Base-by-base conservation (phyloP, 1,140 invertebrate genomes). In the Bradysia coprophila region DNA sequence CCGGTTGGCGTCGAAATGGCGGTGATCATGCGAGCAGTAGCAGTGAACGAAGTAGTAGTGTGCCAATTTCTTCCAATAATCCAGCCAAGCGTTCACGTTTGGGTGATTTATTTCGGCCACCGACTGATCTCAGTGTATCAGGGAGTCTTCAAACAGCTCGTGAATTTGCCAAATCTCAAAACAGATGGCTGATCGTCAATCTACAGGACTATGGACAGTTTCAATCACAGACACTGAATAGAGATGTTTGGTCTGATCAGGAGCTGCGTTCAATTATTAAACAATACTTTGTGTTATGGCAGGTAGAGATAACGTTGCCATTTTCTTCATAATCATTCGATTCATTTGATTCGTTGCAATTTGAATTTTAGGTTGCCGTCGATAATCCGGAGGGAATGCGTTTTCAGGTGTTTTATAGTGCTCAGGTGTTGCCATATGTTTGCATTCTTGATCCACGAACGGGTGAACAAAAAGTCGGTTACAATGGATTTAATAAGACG, bases 281-380 rank as follows among this genome's bases (percentile, higher is more conserved):
- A 39, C 67, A 77, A 46, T 72, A 81, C 59, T 85, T 86, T 55
- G 59, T 83, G n/a, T 71, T 86, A 46, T 85, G 79, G 79, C 82
- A 85, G 68, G 78, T 81, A 52, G n/a, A n/a, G n/a, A n/a, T n/a
- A n/a, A n/a, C n/a, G n/a, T n/a, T n/a, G n/a, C n/a, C 52, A 51
- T 52, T 23, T 37, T 15, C 10, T 32, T 13, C 3, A 28, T 15
- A 5, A 44, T 41, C 16, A 21, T 37, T 32, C 21, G 39, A 20
- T 19, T 6, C 19, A 15, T 38, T 22, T 22, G 1, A 43, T 38
- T 3, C 28, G 8, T 8, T 11, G 37, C 22, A 16, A 24, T 43
- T n/a, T 44, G 21, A 40, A 41, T 33, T 20, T 45, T 44, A 79
- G 75, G 72, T 78, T 21, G 74, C 79, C 48, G 68, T 72, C 42